Conservation (phyloP, 2,888 invertebrate species). For the Erebia aethiops region DNA sequence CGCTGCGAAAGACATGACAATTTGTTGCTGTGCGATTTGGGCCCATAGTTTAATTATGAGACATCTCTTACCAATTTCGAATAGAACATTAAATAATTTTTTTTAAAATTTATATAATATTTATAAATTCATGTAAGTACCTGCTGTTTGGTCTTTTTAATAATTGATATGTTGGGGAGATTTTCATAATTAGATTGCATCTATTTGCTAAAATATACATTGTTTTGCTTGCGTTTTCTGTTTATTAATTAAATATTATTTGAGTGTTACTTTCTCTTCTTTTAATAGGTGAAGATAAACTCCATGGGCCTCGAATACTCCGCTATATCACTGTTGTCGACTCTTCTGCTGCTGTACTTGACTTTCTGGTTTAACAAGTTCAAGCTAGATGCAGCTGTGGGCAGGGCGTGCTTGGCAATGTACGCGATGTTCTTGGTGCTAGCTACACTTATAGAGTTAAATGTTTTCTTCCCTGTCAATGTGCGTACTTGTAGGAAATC, state of each 20-base stretch:
- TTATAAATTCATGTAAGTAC: neutral
- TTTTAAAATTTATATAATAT: neutral
- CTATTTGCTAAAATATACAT: neutral
- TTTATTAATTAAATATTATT: constrained; percentile 27
- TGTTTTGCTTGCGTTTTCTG: constrained; percentile 27
- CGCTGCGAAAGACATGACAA: constrained; percentile 34
- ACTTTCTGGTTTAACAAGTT: constrained; percentile 94
- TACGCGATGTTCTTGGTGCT: constrained; percentile 94
- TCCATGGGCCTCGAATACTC: constrained; percentile 96
- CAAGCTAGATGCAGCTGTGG: constrained; percentile 92
- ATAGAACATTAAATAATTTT: neutral
- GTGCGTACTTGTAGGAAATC: constrained; percentile 90
- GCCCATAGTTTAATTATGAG: constrained; percentile 37
- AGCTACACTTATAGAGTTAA: constrained; percentile 95
- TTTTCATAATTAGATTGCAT: constrained; percentile 30
- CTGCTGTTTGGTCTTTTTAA: neutral
- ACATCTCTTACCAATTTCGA: constrained; percentile 21
- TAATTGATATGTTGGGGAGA: constrained; percentile 12
- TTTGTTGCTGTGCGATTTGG: constrained; percentile 39
- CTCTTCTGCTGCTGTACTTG: constrained; percentile 91
- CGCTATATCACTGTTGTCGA: constrained; percentile 93
- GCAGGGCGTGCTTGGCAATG: constrained; percentile 92
- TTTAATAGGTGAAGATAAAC: constrained; percentile 89
- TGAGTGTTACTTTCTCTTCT: constrained; percentile 43
- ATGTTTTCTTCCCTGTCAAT: constrained; percentile 96